Evolutionary conservation across 2,797 vertebrate genomes (phyloP), one percentile per base, ranked within the genome.

Genomic region (Girardinus metallicus): DNA sequence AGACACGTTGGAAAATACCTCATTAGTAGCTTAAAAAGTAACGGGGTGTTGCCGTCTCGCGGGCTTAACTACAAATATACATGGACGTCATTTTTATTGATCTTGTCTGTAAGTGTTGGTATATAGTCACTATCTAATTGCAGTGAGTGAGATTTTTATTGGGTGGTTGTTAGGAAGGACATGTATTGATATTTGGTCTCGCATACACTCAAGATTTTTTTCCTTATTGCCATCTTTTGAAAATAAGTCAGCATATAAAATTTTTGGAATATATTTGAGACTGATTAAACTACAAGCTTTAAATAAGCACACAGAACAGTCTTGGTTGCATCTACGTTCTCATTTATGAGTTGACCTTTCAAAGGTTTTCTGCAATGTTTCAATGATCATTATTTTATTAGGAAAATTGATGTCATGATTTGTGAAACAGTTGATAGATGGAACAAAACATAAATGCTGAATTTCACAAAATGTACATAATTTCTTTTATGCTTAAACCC

Each of bases 21-120:
- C 94, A 95, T 96, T 94, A 95, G 95, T 95, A 86, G 85, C 86
- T 93, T 95, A 95, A 96, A 91, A 86, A 89, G 87, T 90, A 95
- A 91, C 93, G 93, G 81, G 93, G 80, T 86, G 83, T 88, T 86
- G 84, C 88, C 88, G 86, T 89, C 79, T 83, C 66, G 80, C 62
- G 73, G 34, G 57, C 26, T 88, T 77, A 75, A 83, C 88, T 81
- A 70, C 76, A 44, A 86, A 84, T 89, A 91, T 84, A 83, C 1
- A 80, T 88, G 80, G 75, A 34, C 87, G 92, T 94, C 92, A 93
- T 91, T 90, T 95, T 94, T 94, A 95, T 95, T 88, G 94, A 95
- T 95, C 92, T 74, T 60, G 77, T 75, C 85, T 71, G 81, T 78
- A 85, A 64, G n/a, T 87, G 89, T 88, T 96, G 95, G 96, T 95